A percentile compares a stretch with the other conserved stretches of the same genome.
Evolutionary conservation across 2,113 vertebrate genomes (phyloP).

Genomic region (Murina feae): DNA sequence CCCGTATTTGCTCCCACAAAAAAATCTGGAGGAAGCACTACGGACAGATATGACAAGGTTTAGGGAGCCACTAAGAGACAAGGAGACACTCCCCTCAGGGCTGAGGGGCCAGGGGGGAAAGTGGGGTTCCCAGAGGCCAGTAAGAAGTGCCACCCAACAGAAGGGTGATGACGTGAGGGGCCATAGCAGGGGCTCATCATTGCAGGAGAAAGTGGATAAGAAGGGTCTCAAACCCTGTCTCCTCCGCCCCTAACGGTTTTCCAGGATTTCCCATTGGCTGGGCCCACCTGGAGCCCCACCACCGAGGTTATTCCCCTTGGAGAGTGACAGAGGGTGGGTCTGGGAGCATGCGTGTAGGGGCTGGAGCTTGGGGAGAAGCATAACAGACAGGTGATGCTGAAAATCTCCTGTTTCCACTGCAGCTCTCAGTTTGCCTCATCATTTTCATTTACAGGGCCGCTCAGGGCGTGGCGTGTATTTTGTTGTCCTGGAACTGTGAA

Average conservation of each 20-base stretch:
- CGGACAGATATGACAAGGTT: background rate
- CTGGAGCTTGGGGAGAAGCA: background rate
- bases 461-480: background rate
- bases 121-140: background rate
- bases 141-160: background rate
- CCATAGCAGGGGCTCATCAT: background rate
- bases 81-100: background rate
- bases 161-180: too few species aligned
- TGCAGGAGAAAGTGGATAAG: background rate
- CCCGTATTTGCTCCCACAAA: background rate
- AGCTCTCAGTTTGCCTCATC: background rate
- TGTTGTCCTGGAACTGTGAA: background rate
- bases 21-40: background rate
- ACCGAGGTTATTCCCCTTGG: background rate
- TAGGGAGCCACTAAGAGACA: background rate
- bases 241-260: background rate
- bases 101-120: background rate
- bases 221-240: background rate
- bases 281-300: background rate
- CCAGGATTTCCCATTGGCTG: background rate
- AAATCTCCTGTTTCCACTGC: background rate
- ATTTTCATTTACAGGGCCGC: background rate
- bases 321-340: background rate
- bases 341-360: background rate
- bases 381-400: background rate